These are phyloP conservation scores for Ibidorhyncha struthersii DNA, from an alignment of 2,113 vertebrate genomes.

Conservation along the genomic window DNA sequence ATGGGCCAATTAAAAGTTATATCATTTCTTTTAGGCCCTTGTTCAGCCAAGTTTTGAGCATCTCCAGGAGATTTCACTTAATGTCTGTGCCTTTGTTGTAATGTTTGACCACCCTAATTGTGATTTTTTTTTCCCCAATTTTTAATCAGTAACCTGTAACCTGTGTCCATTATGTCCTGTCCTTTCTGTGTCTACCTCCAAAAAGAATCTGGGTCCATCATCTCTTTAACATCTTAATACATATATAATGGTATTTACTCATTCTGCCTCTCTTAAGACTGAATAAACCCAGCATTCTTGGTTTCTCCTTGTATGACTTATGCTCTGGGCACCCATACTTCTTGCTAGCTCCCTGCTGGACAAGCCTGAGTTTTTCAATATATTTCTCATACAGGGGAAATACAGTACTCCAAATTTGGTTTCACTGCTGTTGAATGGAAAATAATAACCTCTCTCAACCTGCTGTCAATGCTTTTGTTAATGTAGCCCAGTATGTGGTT, in stretches of 20 bases:
- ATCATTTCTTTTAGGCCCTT: neutral
- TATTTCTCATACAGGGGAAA: neutral
- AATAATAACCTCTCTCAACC: neutral
- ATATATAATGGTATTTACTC: neutral
- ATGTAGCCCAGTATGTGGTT: too few species aligned
- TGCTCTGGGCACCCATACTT: neutral
- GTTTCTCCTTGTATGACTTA: neutral
- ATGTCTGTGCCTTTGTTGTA: neutral
- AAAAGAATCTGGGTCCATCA: neutral
- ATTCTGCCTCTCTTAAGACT: neutral
- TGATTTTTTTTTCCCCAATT: neutral
- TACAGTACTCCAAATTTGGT: neutral
- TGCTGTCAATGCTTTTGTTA: rapidly evolving
- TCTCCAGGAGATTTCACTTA: neutral
- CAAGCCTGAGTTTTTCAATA: neutral
- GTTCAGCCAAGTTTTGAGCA: neutral
- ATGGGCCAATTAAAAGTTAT: neutral
- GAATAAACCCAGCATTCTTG: neutral
- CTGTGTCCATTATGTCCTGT: neutral
- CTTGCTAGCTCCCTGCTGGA: neutral
- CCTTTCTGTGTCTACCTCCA: neutral
- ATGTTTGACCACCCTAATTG: neutral
- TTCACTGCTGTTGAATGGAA: neutral
- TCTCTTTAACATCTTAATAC: neutral
- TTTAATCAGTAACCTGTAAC: neutral